Evolutionary conservation across 2,888 invertebrate genomes (phyloP), one percentile per base, ranked within the genome.

Genomic region (Volucella bombylans): DNA sequence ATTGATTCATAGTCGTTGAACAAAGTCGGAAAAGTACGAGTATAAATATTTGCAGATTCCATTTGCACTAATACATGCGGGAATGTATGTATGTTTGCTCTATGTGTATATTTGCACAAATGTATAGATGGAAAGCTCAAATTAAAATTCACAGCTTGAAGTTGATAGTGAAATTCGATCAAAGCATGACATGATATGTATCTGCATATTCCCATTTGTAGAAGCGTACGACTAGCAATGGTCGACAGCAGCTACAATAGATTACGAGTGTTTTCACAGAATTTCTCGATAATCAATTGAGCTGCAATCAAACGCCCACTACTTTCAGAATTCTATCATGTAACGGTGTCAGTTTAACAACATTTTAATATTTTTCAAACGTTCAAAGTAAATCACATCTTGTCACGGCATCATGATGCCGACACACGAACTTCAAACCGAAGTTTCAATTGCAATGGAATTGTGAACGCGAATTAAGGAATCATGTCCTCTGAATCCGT

Each of bases 281-380:
- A 73, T 76, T 80, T 74, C 47, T 80, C 74, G 83, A 74, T 80
- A 76, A 67, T 18, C 80, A 74, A 80, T 83, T 52, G 64, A 83
- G 50, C 55, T 74, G 47, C 18, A 79, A 64, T 83, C 80, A 38
- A 64, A 65, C 57, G 43, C 52, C 43, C 59, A 23, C 23, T 55
- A 2, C 39, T 54, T 18, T 43, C 31, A 72, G 11, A 61, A 61
- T 52, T 55, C n/a, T 57, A 61, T 71, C 49, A 67, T 15, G 14
- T 50, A 15, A 31, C 54, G 69, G 74, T 83, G 74, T 83, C 47
- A 54, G 69, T 31, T 74, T 71, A 39, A 81, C 65, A 77, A 43
- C 47, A 57, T 72, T 85, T 85, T 80, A 83, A 85, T 76, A 69
- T 72, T 80, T 69, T 59, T 3, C n/a, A 71, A 85, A 80, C 59